Conservation (phyloP, 2,888 invertebrate genomes). For the Drosophila putrida region DNA sequence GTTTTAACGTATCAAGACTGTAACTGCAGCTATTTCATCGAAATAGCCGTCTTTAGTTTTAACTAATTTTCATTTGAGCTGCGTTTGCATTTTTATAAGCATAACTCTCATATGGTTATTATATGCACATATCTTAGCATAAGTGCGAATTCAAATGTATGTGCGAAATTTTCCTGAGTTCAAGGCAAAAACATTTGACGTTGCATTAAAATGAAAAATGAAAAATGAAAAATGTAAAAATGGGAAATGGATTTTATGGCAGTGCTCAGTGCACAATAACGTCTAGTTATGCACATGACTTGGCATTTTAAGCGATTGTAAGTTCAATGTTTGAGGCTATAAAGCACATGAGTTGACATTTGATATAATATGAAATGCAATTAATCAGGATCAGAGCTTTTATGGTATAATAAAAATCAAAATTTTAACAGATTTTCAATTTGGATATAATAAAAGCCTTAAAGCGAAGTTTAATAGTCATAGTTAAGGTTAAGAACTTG, state of each 20-base stretch:
- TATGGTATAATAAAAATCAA: no score
- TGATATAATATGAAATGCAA: background rate
- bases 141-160: conserved; percentile 50
- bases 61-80: conserved; percentile 68
- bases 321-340: conserved; percentile 45
- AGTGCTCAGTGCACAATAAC: conserved; percentile 21
- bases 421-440: no score
- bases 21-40: conserved; percentile 28
- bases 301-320: conserved; percentile 44
- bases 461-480: background rate
- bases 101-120: conserved; percentile 31
- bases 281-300: conserved; percentile 43
- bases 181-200: conserved; percentile 46
- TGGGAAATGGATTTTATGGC: conserved; percentile 29
- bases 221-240: conserved; percentile 17
- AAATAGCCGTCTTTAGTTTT: conserved; percentile 60
- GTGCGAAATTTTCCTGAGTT: conserved; percentile 58
- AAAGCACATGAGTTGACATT: background rate
- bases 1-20: background rate
- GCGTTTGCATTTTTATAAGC: conserved; percentile 51
- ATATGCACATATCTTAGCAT: conserved; percentile 62
- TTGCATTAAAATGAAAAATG: conserved; percentile 27
- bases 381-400: background rate
- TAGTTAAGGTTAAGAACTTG: background rate
- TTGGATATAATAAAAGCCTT: no score